These are phyloP conservation scores for Anarhynchus alexandrinus DNA, from an alignment of 2,113 vertebrate species.

Conservation along the genomic window DNA sequence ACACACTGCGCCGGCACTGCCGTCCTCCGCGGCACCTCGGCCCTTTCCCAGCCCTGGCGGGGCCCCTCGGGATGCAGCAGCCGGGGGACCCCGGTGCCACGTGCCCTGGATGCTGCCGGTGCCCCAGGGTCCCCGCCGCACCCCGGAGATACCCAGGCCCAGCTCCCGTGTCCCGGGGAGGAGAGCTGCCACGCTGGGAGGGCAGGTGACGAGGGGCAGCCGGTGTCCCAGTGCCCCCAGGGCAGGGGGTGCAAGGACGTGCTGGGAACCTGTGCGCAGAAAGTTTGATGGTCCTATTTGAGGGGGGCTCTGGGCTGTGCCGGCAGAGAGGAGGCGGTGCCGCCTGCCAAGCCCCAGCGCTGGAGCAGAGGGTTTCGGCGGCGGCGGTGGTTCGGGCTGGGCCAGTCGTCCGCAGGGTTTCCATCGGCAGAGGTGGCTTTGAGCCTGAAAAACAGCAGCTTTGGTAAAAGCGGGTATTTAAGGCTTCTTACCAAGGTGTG, in stretches of 20 bases:
- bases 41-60: neutral
- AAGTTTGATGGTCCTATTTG: accelerated
- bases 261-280: accelerated
- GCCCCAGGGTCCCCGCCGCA: accelerated
- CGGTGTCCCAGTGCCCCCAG: neutral
- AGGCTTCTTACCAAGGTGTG: neutral
- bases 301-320: neutral
- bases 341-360: neutral
- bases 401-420: accelerated
- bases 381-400: neutral
- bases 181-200: neutral
- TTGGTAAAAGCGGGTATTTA: neutral
- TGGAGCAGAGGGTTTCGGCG: too few species aligned
- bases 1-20: neutral
- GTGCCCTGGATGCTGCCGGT: neutral
- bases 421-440: neutral
- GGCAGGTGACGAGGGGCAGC: neutral
- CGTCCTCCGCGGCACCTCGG: accelerated
- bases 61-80: neutral
- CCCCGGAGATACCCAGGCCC: neutral
- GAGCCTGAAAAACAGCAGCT: neutral
- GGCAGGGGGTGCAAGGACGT: neutral
- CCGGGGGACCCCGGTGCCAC: too few species aligned
- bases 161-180: neutral
- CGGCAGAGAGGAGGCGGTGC: neutral